These are phyloP conservation scores for Microplitis demolitor DNA, from an alignment of 1,140 invertebrate genomes.

Conservation along the genomic window DNA sequence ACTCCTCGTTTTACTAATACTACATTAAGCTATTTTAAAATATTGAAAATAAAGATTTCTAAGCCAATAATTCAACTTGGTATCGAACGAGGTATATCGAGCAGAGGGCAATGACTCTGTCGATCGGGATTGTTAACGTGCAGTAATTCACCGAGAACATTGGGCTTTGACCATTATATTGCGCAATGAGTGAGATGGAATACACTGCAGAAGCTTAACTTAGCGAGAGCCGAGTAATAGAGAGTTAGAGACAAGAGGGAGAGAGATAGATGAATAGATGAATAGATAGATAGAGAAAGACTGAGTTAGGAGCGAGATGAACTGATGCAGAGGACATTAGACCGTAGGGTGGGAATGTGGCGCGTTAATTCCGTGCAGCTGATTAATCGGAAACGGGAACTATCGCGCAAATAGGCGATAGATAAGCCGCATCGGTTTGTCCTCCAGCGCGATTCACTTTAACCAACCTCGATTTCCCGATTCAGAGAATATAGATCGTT, in stretches of 20 bases:
- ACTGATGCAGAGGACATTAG: not conserved
- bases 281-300: not conserved
- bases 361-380: constrained; percentile 54
- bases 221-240: no score
- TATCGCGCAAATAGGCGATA: constrained; percentile 57
- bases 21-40: no score
- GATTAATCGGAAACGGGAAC: constrained; percentile 58
- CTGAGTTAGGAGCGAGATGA: constrained; percentile 22
- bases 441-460: constrained; percentile 39
- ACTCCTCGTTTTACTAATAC: no score
- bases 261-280: no score
- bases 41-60: no score
- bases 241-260: not conserved
- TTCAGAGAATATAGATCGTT: constrained; percentile 34
- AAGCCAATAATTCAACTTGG: no score
- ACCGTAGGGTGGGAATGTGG: constrained; percentile 32
- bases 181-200: not conserved
- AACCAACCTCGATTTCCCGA: constrained; percentile 50
- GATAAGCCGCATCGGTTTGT: constrained; percentile 52
- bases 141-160: constrained; percentile 14
- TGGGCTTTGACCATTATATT: constrained; percentile 8
- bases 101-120: not conserved
- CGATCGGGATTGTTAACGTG: not conserved
- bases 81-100: not conserved
- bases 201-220: not conserved